Conservation (phyloP, 2,113 vertebrate genomes). For the Hydropotes inermis region DNA sequence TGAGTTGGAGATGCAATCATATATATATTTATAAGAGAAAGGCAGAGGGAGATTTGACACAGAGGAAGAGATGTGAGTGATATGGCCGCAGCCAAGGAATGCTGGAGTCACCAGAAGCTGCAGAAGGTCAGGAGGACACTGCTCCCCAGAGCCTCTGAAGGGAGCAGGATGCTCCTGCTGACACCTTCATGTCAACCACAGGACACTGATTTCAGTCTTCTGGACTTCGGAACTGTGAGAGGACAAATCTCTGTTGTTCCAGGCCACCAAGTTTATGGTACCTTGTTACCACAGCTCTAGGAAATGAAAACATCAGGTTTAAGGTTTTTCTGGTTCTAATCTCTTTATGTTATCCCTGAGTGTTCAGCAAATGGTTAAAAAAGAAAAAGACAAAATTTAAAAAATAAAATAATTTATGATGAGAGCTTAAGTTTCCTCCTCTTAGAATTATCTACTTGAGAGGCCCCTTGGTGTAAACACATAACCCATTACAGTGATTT, state of each 20-base stretch:
- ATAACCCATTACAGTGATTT: neutral
- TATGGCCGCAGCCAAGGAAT: neutral
- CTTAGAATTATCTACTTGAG: neutral
- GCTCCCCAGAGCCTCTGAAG: neutral
- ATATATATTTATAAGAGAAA: neutral
- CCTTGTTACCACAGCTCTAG: neutral
- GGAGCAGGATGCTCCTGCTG: neutral
- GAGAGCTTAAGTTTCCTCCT: neutral
- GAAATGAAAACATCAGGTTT: neutral
- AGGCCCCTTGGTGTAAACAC: neutral
- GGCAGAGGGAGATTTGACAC: neutral
- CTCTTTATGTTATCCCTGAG: neutral
- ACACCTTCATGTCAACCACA: neutral
- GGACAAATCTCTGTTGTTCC: neutral
- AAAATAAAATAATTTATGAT: neutral
- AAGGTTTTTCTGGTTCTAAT: neutral
- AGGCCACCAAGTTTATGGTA: neutral
- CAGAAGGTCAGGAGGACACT: neutral
- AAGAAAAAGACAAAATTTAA: neutral
- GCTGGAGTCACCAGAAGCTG: neutral
- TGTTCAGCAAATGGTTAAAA: neutral
- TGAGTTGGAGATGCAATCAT: neutral
- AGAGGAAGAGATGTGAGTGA: neutral
- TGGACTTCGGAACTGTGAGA: neutral
- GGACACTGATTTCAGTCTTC: neutral